These are phyloP conservation scores for Argyra leucocephala DNA, from an alignment of 2,888 invertebrate species.

Conservation along the genomic window DNA sequence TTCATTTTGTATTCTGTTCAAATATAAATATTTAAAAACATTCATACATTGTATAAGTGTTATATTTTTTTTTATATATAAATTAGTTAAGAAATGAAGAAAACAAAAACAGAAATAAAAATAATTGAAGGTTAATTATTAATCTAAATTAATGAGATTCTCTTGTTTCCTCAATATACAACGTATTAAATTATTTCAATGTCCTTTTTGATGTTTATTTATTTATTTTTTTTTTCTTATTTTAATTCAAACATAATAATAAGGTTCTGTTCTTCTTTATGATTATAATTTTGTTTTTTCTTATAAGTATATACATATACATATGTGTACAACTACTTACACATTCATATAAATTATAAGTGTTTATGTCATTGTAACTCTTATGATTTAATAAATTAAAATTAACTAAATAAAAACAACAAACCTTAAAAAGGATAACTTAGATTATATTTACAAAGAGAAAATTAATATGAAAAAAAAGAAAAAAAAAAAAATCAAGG, in stretches of 20 bases:
- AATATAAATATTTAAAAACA: too few species aligned
- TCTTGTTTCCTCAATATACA: not conserved
- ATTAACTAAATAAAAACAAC: not conserved
- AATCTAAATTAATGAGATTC: constrained; percentile 3
- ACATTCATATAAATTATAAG: too few species aligned
- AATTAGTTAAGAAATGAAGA: not conserved
- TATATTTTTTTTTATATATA: too few species aligned
- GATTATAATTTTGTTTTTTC: too few species aligned
- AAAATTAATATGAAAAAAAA: not conserved
- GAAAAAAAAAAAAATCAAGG: not conserved
- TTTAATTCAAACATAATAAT: too few species aligned
- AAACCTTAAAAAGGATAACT: constrained; percentile 1
- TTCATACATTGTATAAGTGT: too few species aligned
- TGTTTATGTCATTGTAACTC: not conserved
- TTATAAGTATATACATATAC: too few species aligned
- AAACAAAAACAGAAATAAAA: not conserved
- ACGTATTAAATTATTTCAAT: not conserved
- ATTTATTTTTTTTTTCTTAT: too few species aligned
- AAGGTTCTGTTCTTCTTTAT: too few species aligned
- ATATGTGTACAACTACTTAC: too few species aligned
- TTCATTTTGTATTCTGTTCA: too few species aligned
- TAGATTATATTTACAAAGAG: not conserved
- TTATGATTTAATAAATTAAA: constrained; percentile 2
- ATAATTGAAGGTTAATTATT: not conserved
- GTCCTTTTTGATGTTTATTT: not conserved